A percentile compares a stretch with the other conserved stretches of the same genome.
Evolutionary conservation across 2,888 invertebrate species (phyloP).

Genomic region (Diarsia mendica): DNA sequence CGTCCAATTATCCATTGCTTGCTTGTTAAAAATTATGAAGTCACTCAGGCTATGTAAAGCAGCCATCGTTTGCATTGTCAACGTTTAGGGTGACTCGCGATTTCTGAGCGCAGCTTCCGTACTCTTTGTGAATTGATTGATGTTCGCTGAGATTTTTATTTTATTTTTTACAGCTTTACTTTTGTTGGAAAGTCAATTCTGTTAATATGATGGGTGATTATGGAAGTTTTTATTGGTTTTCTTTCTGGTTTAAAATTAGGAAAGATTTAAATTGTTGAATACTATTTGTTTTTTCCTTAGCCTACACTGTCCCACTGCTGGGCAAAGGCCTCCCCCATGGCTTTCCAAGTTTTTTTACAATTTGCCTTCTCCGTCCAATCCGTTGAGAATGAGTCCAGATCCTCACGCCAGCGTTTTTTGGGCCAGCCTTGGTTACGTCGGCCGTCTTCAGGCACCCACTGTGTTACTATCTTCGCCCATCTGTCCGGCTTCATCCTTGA

Average conservation of each 20-base stretch:
- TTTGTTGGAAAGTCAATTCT: constrained; percentile 33
- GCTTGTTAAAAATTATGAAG: constrained; percentile 67
- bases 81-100: constrained; percentile 63
- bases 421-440: too few species aligned
- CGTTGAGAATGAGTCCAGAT: too few species aligned
- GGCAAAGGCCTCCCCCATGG: too few species aligned
- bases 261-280: background rate
- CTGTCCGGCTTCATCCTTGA: too few species aligned
- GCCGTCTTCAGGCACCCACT: too few species aligned
- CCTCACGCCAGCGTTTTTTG: too few species aligned
- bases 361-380: too few species aligned
- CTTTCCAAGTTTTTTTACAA: too few species aligned
- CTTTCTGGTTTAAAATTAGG: background rate
- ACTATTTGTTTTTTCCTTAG: too few species aligned
- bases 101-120: constrained; percentile 48
- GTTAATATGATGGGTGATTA: constrained; percentile 18
- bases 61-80: constrained; percentile 59
- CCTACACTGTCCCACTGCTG: too few species aligned
- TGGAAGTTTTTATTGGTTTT: background rate
- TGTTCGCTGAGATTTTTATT: constrained; percentile 62
- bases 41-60: constrained; percentile 58
- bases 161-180: constrained; percentile 39
- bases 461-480: too few species aligned
- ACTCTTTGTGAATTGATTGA: constrained; percentile 61
- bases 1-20: constrained; percentile 57